Percentiles rank a stretch among this genome's conserved stretches.
phyloP scores from a whole-genome alignment of 1,140 invertebrate species.

The Euura lappo region DNA sequence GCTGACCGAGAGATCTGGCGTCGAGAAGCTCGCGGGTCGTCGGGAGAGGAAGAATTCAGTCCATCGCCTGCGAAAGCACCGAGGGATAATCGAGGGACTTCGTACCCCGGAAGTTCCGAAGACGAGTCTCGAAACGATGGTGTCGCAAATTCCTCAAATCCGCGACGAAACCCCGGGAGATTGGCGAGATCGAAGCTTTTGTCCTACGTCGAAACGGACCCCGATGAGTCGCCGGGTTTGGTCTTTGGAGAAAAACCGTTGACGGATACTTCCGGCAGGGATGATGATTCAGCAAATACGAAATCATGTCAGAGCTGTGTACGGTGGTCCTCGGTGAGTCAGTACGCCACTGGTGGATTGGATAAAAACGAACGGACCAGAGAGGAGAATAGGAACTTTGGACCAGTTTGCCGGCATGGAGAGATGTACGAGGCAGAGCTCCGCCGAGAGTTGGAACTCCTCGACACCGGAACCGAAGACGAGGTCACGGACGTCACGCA shows the following conservation, averaged over 20 bases:
- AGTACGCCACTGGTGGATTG: neutral
- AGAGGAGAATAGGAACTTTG: neutral
- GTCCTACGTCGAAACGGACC: neutral
- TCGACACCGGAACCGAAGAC: neutral
- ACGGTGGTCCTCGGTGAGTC: constrained; percentile 6
- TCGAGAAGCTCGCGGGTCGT: neutral
- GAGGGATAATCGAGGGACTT: neutral
- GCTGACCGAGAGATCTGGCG: neutral
- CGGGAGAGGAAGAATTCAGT: neutral
- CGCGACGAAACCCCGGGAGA: neutral
- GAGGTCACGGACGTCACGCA: neutral
- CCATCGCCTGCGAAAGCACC: neutral
- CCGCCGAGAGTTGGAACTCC: constrained; percentile 3
- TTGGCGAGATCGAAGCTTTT: neutral
- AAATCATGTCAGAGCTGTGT: neutral
- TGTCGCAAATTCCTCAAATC: neutral
- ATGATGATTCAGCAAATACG: neutral
- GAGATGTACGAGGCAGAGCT: constrained; percentile 4
- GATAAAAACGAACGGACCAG: neutral
- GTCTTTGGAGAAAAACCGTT: neutral
- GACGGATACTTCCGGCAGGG: constrained; percentile 1
- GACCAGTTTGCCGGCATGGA: neutral
- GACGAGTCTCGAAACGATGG: no score
- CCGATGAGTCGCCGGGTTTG: neutral
- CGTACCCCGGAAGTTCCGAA: no score